Evolutionary conservation across 2,797 vertebrate genomes (phyloP), one percentile per base, ranked within the genome.

Genomic region (Hyperoplus immaculatus): DNA sequence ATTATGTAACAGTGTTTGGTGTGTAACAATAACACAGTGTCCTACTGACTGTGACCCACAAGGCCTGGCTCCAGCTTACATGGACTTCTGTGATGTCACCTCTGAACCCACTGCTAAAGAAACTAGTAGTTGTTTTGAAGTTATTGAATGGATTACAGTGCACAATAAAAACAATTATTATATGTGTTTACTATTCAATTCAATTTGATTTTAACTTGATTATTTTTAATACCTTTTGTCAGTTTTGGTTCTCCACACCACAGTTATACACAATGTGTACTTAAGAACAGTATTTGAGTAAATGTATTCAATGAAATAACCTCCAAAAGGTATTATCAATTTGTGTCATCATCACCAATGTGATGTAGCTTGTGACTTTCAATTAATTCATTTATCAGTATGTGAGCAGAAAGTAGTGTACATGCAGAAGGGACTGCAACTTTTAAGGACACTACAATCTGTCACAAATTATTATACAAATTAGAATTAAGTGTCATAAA

Each of bases 1-100:
- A 11, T 93, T 91, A 87, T 55, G 70, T 82, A 91, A 95, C 55
- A 4, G 51, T 5, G 70, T 67, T 45, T 39, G 14, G 29, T 5
- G 38, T 60, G 15, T 47, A 82, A 85, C 78, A 85, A 88, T 72
- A 80, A 72, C 41, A 83, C 42, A 45, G 60, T 62, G 73, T 82
- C 43, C 60, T 62, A 43, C 42, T 57, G 38, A n/a, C 67, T 53
- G 57, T 42, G n/a, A 38, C 49, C 72, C 53, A 8, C 18, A 18
- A 2, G 39, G 59, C 9, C 61, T 69, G 41, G 46, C 49, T 71
- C 21, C 68, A 76, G 75, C 69, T 72, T 55, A 62, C 70, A 63
- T 15, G 43, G 7, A 59, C 42, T 61, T 61, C 39, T 29, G 14
- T 60, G 59, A 70, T 65, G 62, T 78, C 18, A 54, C 18, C 45